These are phyloP conservation scores for Ischnura elegans DNA, from an alignment of 2,888 invertebrate genomes.

Conservation along the genomic window DNA sequence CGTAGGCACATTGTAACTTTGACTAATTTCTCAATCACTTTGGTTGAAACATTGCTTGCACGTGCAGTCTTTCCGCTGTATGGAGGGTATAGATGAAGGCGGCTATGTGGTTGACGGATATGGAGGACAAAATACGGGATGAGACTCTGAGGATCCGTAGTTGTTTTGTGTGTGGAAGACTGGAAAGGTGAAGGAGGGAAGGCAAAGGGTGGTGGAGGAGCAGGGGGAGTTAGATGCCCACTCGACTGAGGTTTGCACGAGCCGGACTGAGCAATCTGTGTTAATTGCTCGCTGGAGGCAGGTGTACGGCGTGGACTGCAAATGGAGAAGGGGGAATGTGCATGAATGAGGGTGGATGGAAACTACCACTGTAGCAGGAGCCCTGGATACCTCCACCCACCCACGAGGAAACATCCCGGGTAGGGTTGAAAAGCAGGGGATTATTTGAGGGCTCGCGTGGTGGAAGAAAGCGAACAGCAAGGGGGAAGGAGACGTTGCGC, in stretches of 20 bases:
- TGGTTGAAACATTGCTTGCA: too few relatives aligned
- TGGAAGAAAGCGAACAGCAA: not conserved
- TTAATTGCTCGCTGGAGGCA: constrained; percentile 66
- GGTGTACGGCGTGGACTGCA: constrained; percentile 8
- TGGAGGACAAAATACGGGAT: too few relatives aligned
- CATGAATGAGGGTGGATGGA: not conserved
- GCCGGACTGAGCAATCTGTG: constrained; percentile 65
- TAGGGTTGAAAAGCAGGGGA: not conserved
- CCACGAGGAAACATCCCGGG: not conserved
- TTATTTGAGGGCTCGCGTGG: too few relatives aligned
- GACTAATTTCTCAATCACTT: too few relatives aligned
- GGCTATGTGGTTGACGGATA: too few relatives aligned
- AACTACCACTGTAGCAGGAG: not conserved
- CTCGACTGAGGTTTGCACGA: constrained; percentile 47
- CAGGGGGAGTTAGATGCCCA: not conserved
- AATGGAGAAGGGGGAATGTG: not conserved
- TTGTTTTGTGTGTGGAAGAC: too few relatives aligned
- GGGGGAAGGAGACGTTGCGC: not conserved
- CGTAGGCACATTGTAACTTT: too few relatives aligned
- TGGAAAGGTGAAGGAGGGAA: too few relatives aligned
- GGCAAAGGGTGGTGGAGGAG: not conserved
- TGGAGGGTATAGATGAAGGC: too few relatives aligned
- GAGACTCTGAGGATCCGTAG: too few relatives aligned
- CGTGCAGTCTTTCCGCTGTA: too few relatives aligned
- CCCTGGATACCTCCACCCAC: not conserved